Evolutionary conservation across 2,888 invertebrate species (phyloP), one percentile per base, ranked within the genome.

Genomic region (Dasysyrphus albostriatus): DNA sequence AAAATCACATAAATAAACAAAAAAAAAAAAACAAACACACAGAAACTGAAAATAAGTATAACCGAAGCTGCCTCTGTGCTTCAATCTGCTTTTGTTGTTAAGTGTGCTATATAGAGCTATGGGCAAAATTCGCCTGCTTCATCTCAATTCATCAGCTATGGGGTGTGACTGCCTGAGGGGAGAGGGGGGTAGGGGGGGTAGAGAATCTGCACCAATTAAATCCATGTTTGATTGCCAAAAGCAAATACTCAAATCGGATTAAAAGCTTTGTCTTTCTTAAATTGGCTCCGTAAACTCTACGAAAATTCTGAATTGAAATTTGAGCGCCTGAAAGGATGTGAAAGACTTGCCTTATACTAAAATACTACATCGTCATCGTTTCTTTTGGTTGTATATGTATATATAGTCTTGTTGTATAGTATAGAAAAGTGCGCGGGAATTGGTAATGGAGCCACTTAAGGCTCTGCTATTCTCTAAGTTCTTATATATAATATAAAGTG

Each of bases 181-280:
- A 24, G 24, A 24, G 24, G 49, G 32, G 49, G 37, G n/a, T n/a
- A n/a, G n/a, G n/a, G n/a, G n/a, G n/a, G n/a, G n/a, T n/a, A n/a
- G n/a, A 59, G 70, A 83, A 76, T 79, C 88, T 76, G 80, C 79
- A 83, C 88, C 88, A 88, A 88, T 88, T 88, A 88, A 88, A 88
- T 88, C 83, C 88, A 88, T 88, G 88, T 83, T 88, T 88, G 88
- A 88, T 88, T 88, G 88, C 88, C 88, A 88, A 88, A 88, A 83
- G 88, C 88, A 88, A 88, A 88, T 83, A 88, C 88, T 83, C 83
- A 88, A 88, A 88, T 88, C 83, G 83, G 83, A 88, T 88, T 88
- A 88, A 88, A 83, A 88, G 88, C 88, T 83, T 88, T 83, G 83
- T 88, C 83, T 88, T 83, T 83, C 83, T 83, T 83, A 87, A 87